Percentiles rank a stretch among this genome's conserved stretches.
Evolutionary conservation across 2,888 invertebrate species (phyloP).

Genomic region (Perithous albicinctus): DNA sequence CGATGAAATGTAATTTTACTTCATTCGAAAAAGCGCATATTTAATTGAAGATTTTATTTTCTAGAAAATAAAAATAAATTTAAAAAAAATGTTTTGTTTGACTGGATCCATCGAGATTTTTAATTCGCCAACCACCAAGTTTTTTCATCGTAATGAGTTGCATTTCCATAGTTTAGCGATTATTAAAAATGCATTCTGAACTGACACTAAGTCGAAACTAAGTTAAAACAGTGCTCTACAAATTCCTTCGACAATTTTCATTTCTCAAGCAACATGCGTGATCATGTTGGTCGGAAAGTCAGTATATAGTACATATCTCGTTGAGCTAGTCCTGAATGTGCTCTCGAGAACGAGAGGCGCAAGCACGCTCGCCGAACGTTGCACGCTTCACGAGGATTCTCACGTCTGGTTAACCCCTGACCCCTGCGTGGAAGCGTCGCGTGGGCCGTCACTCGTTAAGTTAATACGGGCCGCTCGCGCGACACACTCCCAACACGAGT

Average conservation of each 20-base stretch:
- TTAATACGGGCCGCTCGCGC: conserved; percentile 77
- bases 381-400: conserved; percentile 74
- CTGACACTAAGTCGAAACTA: not conserved
- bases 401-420: conserved; percentile 82
- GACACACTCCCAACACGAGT: conserved; percentile 70
- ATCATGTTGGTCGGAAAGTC: conserved; percentile 16
- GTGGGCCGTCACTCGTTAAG: conserved; percentile 82
- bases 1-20: too few relatives aligned
- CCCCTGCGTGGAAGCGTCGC: conserved; percentile 78
- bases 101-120: too few relatives aligned
- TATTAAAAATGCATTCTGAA: not conserved
- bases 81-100: too few relatives aligned
- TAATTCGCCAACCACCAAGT: too few relatives aligned
- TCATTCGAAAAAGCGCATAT: too few relatives aligned
- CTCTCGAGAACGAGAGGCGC: conserved; percentile 19
- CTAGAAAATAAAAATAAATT: too few relatives aligned
- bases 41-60: too few relatives aligned
- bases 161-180: too few relatives aligned
- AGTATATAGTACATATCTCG: conserved; percentile 28
- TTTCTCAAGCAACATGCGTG: conserved; percentile 5
- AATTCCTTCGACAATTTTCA: conserved; percentile 36
- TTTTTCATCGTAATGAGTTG: too few relatives aligned
- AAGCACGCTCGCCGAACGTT: conserved; percentile 29
- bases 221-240: not conserved
- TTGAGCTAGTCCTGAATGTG: conserved; percentile 21